phyloP scores from a whole-genome alignment of 2,797 vertebrate species.

The Falco biarmicus region DNA sequence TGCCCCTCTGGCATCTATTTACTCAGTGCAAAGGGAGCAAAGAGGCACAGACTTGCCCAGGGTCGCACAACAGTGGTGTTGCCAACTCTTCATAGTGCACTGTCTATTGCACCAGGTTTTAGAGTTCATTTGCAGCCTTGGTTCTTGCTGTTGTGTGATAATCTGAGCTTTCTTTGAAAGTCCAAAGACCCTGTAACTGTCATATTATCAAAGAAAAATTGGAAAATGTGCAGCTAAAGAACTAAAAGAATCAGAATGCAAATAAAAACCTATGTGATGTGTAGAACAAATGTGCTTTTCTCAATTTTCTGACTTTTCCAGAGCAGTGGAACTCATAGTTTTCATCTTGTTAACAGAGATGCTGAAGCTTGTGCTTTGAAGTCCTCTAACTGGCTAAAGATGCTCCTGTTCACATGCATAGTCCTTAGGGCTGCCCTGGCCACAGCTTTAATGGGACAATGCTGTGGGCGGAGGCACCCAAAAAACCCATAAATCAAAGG shows the following conservation, averaged over 20 bases:
- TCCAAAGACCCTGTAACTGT: not conserved
- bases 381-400: not conserved
- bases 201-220: not conserved
- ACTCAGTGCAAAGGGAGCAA: conserved; percentile 21
- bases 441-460: not conserved
- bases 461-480: not conserved
- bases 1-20: conserved; percentile 29
- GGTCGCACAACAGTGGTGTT: not conserved
- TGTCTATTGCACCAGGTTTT: not conserved
- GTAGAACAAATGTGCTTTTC: not conserved
- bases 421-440: conserved; percentile 5
- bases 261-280: not conserved
- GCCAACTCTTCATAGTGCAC: not conserved
- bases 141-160: not conserved
- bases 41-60: conserved; percentile 8
- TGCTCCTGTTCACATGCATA: not conserved
- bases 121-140: not conserved
- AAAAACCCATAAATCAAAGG: not conserved
- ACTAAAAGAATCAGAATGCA: not conserved
- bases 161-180: not conserved
- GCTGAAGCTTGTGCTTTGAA: not conserved
- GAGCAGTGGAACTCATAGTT: not conserved
- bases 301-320: not conserved
- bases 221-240: not conserved
- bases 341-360: not conserved